A percentile compares a stretch with the other conserved stretches of the same genome.
These are phyloP conservation scores for Mirza zaza DNA, from an alignment of 2,113 vertebrate genomes.

Conservation along the genomic window DNA sequence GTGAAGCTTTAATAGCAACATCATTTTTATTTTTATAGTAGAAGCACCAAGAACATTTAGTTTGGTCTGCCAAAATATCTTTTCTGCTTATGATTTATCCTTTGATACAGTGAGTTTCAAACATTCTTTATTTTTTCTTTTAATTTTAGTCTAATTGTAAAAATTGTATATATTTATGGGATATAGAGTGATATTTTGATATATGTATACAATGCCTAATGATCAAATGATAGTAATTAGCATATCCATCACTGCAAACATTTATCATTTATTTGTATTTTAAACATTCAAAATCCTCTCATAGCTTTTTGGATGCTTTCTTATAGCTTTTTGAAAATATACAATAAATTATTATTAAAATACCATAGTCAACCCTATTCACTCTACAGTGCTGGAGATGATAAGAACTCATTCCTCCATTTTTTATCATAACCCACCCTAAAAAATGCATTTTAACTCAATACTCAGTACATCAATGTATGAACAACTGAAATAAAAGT, in stretches of 20 bases:
- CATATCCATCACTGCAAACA: background rate
- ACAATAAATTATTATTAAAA: background rate
- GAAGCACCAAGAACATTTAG: background rate
- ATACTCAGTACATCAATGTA: background rate
- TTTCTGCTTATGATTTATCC: background rate
- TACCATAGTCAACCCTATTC: background rate
- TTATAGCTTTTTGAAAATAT: background rate
- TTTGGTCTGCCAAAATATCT: background rate
- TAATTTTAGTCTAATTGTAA: background rate
- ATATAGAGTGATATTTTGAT: background rate
- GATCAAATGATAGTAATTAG: background rate
- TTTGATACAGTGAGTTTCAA: background rate
- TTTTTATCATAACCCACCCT: background rate
- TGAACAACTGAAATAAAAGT: background rate
- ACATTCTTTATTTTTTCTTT: background rate
- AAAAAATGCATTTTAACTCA: background rate
- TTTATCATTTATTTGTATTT: background rate
- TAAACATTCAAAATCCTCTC: background rate
- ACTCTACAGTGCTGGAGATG: background rate
- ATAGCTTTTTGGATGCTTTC: background rate
- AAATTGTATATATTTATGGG: background rate
- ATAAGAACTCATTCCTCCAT: background rate
- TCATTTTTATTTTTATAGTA: slow-evolving; percentile 4
- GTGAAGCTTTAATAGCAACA: background rate
- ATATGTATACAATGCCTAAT: background rate